Base-by-base conservation (phyloP, 2,797 vertebrate genomes). In the Antennarius maculatus region DNA sequence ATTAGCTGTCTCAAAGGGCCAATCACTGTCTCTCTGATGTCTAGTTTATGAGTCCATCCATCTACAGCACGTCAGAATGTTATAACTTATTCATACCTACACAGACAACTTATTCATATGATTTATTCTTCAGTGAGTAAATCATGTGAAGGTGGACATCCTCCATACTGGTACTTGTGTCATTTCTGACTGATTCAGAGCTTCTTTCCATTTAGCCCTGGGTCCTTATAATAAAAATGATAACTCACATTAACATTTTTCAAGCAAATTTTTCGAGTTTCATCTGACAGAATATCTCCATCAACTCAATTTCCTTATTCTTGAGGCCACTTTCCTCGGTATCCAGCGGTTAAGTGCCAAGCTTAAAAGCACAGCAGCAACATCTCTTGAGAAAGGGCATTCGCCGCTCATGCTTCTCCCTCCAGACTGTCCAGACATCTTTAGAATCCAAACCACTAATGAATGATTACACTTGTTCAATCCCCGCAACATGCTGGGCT, bases 171-270 rank as follows among this genome's bases (percentile, higher is more conserved):
- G 48, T 17, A 50, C 18, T 56, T 41, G 75, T 76, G 54, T 66
- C 48, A 42, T 60, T 68, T 74, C 54, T 48, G 45, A 64, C 52
- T 55, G 34, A 61, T 68, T 50, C 31, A 34, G 23, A 58, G 61
- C 71, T 66, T 48, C 6, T 62, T 61, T 76, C 9, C 34, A 67
- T 71, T 77, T 64, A 61, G 66, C 59, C 53, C 54, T 42, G 39
- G 52, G 61, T 60, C 42, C 68, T 80, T 54, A 48, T 34, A 76
- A 75, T 69, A 60, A 81, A 76, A 42, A 60, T 6, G 6, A 16
- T 17, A 74, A 78, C 84, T 84, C 15, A 68, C 31, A 77, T 85
- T 23, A 66, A 29, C 46, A 77, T 53, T 9, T 49, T 80, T 67
- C 31, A 70, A 66, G 57, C 55, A 6, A 71, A 58, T 43, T 47